Evolutionary conservation across 2,797 vertebrate genomes (phyloP).

Genomic region (Nothura maculosa): DNA sequence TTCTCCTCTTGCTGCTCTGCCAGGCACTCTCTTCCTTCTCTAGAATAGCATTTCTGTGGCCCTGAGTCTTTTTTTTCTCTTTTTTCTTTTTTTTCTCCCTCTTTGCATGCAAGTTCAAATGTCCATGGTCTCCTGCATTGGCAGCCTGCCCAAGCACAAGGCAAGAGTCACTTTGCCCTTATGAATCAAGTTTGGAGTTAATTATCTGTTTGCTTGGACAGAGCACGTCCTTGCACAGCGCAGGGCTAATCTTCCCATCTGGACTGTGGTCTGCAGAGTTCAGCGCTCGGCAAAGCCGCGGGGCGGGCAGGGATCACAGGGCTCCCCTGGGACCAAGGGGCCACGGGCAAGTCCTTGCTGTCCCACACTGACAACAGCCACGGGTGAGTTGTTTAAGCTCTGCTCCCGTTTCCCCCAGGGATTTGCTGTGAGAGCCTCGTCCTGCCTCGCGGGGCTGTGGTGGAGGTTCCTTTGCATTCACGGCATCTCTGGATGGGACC

Average conservation of each 20-base stretch:
- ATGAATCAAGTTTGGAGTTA: slow-evolving; percentile 48
- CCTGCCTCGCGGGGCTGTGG: too few relatives aligned
- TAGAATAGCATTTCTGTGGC: rapidly evolving
- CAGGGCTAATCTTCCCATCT: slow-evolving; percentile 3
- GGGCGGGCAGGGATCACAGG: neutral
- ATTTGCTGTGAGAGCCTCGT: too few relatives aligned
- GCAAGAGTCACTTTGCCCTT: slow-evolving; percentile 49
- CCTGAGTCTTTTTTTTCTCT: neutral
- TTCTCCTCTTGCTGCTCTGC: neutral
- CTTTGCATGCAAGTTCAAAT: slow-evolving; percentile 11
- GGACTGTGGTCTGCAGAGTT: neutral
- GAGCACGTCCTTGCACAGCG: neutral
- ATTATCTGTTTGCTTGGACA: slow-evolving; percentile 49
- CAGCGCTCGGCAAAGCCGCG: neutral
- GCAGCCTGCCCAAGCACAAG: neutral
- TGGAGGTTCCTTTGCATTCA: neutral
- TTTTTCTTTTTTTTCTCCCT: too few relatives aligned
- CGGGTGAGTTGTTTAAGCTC: neutral
- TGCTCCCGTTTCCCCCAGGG: neutral
- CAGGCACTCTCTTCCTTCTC: rapidly evolving
- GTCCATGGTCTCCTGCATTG: slow-evolving; percentile 9
- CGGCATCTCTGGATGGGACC: neutral
- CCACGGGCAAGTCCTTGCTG: neutral
- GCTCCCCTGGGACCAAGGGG: neutral
- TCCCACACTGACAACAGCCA: rapidly evolving